Conservation (phyloP, 92 coral and sea anemone species). For the Palythoa grandis region DNA sequence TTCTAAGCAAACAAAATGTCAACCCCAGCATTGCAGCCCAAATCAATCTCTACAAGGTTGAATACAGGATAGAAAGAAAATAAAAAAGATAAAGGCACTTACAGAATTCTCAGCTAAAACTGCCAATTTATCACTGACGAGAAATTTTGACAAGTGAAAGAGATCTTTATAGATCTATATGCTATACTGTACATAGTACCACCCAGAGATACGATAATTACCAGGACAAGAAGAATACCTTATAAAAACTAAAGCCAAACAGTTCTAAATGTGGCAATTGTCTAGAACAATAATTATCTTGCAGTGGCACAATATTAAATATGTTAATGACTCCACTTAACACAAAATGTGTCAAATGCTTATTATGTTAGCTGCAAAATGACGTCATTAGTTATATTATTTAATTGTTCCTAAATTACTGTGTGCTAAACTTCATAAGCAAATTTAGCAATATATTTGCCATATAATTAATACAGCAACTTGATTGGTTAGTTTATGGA, state of each 20-base stretch:
- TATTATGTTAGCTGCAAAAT: not conserved
- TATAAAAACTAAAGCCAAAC: not conserved
- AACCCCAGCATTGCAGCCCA: no score
- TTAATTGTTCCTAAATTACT: not conserved
- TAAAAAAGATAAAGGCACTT: not conserved
- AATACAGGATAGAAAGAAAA: not conserved
- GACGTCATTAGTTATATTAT: not conserved
- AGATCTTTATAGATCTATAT: not conserved
- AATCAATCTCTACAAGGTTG: no score
- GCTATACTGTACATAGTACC: not conserved
- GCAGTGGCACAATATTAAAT: not conserved
- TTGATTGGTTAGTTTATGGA: not conserved
- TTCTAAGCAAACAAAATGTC: no score
- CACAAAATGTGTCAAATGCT: slow-evolving; percentile 8
- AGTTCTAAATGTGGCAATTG: not conserved
- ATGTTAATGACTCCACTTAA: not conserved
- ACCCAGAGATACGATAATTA: not conserved
- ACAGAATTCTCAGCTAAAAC: not conserved
- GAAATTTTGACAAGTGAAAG: not conserved
- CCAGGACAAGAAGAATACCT: not conserved
- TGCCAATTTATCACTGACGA: not conserved
- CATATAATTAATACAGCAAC: not conserved
- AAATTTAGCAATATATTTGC: not conserved
- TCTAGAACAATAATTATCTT: not conserved
- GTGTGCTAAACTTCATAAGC: not conserved